Evolutionary conservation across 2,797 vertebrate species (phyloP), one percentile per base, ranked within the genome.

Genomic region (Clarias platycephalus): DNA sequence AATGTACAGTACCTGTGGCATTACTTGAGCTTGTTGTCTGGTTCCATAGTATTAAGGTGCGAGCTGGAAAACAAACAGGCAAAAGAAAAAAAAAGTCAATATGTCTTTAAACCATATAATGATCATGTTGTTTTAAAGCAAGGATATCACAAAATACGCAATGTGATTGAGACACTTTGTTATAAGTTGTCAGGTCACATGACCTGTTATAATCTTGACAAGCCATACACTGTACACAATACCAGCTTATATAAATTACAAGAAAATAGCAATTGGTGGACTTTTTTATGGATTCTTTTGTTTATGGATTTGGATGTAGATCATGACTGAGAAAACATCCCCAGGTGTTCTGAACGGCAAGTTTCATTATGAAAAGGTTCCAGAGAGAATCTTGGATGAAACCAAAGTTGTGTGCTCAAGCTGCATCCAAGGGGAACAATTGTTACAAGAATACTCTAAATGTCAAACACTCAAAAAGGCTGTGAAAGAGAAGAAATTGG

Each of bases 21-120:
- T 88, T 89, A 74, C 74, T 90, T 20, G 88, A 86, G 49, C 60
- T 89, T 10, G 77, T 67, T 0, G 89, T 88, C 74, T 88, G 89
- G 40, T 90, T 90, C 89, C 88, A 90, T 49, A 90, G 62, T 64
- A 88, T 85, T 81, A 90, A 79, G 70, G 86, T 89, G 62, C 85
- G 86, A 81, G 89, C 89, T 90, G 76, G n/a, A 80, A 75, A 86
- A 83, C 24, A 58, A 78, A 82, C 28, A 57, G 55, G 57, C 6
- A 67, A 63, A n/a, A 53, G 31, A 4, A 80, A 64, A 44, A 55
- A 2, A 60, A 78, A 15, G 8, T 53, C 44, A 72, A 7, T 7
- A 53, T 75, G 28, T 20, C 12, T 55, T 49, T 74, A 26, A 9
- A 16, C 15, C 18, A 58, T 22, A 31, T 4, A 57, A 22, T 57